Evolutionary conservation across 2,113 vertebrate genomes (phyloP).

Genomic region (Baryphthengus martii): DNA sequence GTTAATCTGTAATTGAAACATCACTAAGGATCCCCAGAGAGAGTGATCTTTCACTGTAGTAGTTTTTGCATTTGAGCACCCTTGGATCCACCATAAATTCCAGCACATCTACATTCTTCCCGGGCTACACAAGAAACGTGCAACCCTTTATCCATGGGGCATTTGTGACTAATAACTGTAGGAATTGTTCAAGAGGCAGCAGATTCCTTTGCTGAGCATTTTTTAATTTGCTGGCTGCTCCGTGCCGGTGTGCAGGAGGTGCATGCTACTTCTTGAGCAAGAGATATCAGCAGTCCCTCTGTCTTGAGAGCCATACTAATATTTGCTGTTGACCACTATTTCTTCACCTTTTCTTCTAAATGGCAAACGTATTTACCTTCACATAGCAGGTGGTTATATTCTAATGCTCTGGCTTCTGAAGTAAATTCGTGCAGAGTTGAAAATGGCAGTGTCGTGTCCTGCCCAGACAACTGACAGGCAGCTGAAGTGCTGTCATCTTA

Average conservation of each 20-base stretch:
- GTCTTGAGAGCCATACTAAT: not conserved
- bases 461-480: not conserved
- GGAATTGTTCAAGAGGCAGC: not conserved
- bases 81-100: not conserved
- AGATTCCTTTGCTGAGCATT: not conserved
- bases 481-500: not conserved
- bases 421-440: not conserved
- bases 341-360: not conserved
- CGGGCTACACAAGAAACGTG: not conserved
- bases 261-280: too few species aligned
- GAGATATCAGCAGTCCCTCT: not conserved
- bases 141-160: not conserved
- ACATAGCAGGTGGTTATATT: not conserved
- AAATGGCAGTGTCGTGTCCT: not conserved
- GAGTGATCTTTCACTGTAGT: not conserved
- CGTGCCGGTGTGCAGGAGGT: not conserved
- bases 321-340: not conserved
- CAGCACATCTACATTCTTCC: not conserved
- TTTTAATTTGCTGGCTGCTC: not conserved
- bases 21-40: not conserved
- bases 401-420: not conserved
- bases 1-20: not conserved
- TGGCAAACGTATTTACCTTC: not conserved
- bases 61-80: not conserved
- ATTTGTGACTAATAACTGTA: fast-evolving